Evolutionary conservation across 2,797 vertebrate genomes (phyloP), one percentile per base, ranked within the genome.

Genomic region (Phataginus tetradactyla): DNA sequence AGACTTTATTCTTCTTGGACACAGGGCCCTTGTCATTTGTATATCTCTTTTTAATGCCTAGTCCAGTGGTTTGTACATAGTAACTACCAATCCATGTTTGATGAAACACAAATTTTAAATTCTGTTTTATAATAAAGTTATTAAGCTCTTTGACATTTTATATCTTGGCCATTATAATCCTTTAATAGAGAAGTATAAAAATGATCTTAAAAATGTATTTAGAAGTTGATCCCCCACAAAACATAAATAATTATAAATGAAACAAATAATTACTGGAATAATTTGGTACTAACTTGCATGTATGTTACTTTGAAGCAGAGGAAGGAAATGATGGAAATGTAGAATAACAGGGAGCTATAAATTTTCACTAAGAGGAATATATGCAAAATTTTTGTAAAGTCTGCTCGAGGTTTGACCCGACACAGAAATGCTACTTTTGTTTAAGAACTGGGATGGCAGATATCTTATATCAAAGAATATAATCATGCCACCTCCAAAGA

Each of bases 201-300:
- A 53, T n/a, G 18, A 27, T 49, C 7, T 61, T 88, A 45, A 86
- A 90, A 85, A 61, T 42, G 5, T 87, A 61, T 93, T 89, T 83
- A 59, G 27, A 88, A 92, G 86, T n/a, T 69, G n/a, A 84, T 20
- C 2, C 13, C 63, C 74, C 86, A 79, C 34, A 66, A 91, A 94
- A 90, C 59, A 11, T 59, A 96, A 94, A 37, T 77, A 94, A 92
- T 81, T 85, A 23, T 74, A 94, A 85, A 64, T 90, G 61, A 91
- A 91, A 91, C 57, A 90, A 90, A 42, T 90, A 25, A 91, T 78
- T 91, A 85, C 34, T 83, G 11, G 4, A 93, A 91, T 81, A 11
- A 55, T 86, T 81, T 78, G 53, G 59, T 74, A 84, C 42, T 34
- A 29, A 86, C 77, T 88, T 94, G 77, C 84, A 10, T 84, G 23